Percentiles rank a stretch among this genome's conserved stretches.
These are phyloP conservation scores for Eristalis tenax DNA, from an alignment of 2,888 invertebrate genomes.

Conservation along the genomic window DNA sequence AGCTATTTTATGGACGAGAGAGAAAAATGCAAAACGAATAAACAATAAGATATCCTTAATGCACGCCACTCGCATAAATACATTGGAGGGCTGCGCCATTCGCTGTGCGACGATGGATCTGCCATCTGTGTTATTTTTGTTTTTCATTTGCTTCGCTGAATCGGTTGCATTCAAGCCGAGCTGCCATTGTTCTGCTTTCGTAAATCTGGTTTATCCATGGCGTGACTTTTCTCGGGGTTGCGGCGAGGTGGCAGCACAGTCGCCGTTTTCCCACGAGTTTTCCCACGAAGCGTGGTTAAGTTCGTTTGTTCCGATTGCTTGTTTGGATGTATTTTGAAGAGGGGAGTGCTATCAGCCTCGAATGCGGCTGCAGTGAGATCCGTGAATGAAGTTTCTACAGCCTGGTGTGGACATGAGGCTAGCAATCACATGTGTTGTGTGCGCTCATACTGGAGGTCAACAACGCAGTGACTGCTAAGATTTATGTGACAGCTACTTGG, in stretches of 20 bases:
- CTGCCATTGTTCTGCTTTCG: slow-evolving; percentile 39
- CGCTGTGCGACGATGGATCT: slow-evolving; percentile 16
- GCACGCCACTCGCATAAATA: slow-evolving; percentile 39
- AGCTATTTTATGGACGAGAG: slow-evolving; percentile 40
- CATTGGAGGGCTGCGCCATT: slow-evolving; percentile 20
- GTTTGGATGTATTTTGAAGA: no score
- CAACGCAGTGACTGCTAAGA: no score
- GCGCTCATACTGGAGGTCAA: no score
- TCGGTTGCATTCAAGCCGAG: slow-evolving; percentile 35
- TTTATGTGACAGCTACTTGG: no score
- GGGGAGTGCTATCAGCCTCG: no score
- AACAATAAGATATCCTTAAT: slow-evolving; percentile 55
- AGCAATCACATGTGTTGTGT: no score
- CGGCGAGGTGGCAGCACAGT: slow-evolving; percentile 16
- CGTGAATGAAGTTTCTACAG: no score
- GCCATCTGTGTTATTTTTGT: slow-evolving; percentile 11
- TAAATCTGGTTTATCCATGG: slow-evolving; percentile 28
- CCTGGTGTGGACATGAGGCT: no score
- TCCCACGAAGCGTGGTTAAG: background rate
- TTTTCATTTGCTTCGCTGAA: slow-evolving; percentile 26
- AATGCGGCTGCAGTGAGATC: no score
- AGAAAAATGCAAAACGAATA: slow-evolving; percentile 22
- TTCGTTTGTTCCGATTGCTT: no score
- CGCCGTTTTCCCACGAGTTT: slow-evolving; percentile 7
- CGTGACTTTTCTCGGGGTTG: background rate